These are phyloP conservation scores for Drosophila putrida DNA, from an alignment of 2,888 invertebrate species.

Conservation along the genomic window DNA sequence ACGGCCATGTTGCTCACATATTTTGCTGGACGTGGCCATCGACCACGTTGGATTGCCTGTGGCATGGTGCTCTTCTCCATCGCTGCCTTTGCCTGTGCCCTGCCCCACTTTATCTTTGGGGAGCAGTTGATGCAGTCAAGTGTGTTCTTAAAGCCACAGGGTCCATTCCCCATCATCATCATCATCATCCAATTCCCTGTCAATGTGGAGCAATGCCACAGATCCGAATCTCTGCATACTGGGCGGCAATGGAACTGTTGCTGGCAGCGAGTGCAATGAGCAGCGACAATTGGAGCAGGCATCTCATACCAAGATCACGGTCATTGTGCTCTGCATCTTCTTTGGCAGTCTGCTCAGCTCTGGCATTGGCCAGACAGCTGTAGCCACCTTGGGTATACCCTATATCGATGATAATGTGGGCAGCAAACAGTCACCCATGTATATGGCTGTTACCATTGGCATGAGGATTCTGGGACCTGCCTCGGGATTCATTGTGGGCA, in stretches of 20 bases:
- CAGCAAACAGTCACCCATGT: constrained; percentile 95
- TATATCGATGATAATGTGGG: constrained; percentile 98
- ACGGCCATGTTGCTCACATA: constrained; percentile 95
- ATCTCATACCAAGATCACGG: constrained; percentile 91
- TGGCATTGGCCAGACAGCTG: constrained; percentile 96
- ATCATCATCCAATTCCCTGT: constrained; percentile 6
- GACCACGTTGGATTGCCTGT: constrained; percentile 97
- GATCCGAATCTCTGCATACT: constrained; percentile 79
- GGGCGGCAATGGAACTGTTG: constrained; percentile 61
- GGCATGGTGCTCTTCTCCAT: constrained; percentile 95
- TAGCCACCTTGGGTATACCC: constrained; percentile 96
- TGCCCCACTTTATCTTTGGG: constrained; percentile 95
- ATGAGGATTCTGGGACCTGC: constrained; percentile 96
- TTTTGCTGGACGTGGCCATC: constrained; percentile 95
- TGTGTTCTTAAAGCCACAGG: constrained; percentile 69
- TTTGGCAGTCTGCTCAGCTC: constrained; percentile 95
- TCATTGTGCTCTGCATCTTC: constrained; percentile 94
- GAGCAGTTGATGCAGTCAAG: constrained; percentile 87
- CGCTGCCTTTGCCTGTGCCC: constrained; percentile 93
- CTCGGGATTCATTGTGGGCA: constrained; percentile 95
- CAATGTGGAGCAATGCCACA: constrained; percentile 52
- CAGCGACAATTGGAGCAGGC: constrained; percentile 88
- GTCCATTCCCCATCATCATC: neutral
- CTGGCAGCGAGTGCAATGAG: constrained; percentile 87
- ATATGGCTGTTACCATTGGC: constrained; percentile 97